Conservation (phyloP, 2,888 invertebrate genomes). For the Atethmia centrago region DNA sequence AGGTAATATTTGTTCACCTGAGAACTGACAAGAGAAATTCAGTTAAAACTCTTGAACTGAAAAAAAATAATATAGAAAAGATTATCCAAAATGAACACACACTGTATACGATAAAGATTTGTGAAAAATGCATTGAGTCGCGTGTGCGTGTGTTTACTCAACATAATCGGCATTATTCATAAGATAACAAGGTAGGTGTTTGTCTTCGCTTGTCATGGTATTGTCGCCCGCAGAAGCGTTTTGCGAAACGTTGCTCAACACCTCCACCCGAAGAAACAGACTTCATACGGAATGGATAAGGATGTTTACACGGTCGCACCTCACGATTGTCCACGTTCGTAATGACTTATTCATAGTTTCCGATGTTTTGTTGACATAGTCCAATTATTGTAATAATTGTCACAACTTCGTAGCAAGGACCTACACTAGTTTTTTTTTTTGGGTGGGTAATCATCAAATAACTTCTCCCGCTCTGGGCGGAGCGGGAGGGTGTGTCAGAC, state of each 20-base stretch:
- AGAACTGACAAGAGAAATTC: neutral
- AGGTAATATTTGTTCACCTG: neutral
- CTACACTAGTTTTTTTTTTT: neutral
- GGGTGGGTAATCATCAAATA: no score
- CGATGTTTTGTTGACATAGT: conserved; percentile 43
- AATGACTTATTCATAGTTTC: conserved; percentile 58
- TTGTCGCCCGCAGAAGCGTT: conserved; percentile 86
- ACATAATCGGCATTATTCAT: conserved; percentile 90
- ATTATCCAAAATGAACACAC: conserved; percentile 66
- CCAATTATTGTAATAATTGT: conserved; percentile 28
- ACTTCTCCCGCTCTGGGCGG: no score
- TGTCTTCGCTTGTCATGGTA: conserved; percentile 88
- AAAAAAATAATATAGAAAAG: conserved; percentile 17
- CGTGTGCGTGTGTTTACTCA: conserved; percentile 86
- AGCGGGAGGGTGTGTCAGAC: no score
- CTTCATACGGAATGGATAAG: conserved; percentile 76
- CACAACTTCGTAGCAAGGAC: neutral
- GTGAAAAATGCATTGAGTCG: conserved; percentile 86
- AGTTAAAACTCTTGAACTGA: neutral
- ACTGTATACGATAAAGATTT: conserved; percentile 83
- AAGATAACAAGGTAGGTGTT: conserved; percentile 87
- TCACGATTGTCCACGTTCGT: conserved; percentile 50
- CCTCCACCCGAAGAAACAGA: conserved; percentile 73
- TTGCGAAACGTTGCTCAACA: conserved; percentile 87
- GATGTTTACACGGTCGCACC: conserved; percentile 72